Evolutionary conservation across 2,113 vertebrate species (phyloP), one percentile per base, ranked within the genome.

Genomic region (Urocitellus parryii): DNA sequence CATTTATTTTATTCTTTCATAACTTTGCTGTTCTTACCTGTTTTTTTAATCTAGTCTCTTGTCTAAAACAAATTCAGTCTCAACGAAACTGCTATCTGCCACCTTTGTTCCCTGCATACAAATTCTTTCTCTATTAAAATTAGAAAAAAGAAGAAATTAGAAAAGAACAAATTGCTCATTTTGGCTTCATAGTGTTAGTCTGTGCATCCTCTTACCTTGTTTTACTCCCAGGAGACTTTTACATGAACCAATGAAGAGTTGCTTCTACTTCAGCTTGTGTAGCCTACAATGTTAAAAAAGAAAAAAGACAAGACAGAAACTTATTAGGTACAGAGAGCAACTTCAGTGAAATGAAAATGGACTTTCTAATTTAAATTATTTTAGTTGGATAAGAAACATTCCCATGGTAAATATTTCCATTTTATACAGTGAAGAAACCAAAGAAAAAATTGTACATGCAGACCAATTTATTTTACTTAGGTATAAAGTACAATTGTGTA

Each of bases 121-220:
- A 88, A 84, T 83, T 90, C 42, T 96, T 93, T 73, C 53, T 85
- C 48, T 91, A 34, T 53, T 76, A 95, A 16, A 67, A 78, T 74
- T 65, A 45, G 14, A 67, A 29, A 29, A 37, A 51, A 68, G 22
- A 53, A 78, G 34, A 67, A 6, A 67, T 76, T 14, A 74, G 42
- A 45, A 77, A 78, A 88, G 72, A 90, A 78, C 2, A 74, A 29
- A 58, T 37, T 61, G 11, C 39, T 72, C 53, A 27, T 77, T 92
- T 92, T 83, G 10, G 20, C 10, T 6, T 56, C 22, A 12, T 48
- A 6, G 14, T 48, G 9, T 39, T 70, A 58, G 61, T 80, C 48
- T 58, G 20, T 20, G 13, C 22, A 14, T 76, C 48, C 3, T 91
- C 37, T 88, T 74, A 77, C 22, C 76, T 53, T 63, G 3, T 61